phyloP scores from a whole-genome alignment of 1,140 invertebrate genomes.

The Periplaneta americana region DNA sequence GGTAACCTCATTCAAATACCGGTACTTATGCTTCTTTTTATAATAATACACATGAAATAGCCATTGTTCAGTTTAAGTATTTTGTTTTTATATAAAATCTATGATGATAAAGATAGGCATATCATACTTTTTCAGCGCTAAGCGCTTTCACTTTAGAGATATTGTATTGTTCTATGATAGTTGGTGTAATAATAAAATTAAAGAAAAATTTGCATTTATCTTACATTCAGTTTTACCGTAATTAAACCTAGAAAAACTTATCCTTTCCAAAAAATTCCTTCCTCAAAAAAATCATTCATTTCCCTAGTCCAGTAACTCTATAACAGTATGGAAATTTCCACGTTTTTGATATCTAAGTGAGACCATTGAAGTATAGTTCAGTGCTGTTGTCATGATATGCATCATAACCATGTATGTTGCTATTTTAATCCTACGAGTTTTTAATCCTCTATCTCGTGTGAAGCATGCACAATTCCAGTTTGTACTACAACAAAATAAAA shows the following conservation, averaged over 20 bases:
- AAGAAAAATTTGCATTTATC: conserved; percentile 2
- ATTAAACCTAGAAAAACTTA: neutral
- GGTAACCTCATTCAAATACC: conserved; percentile 15
- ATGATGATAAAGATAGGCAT: conserved; percentile 16
- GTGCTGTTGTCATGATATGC: too few relatives aligned
- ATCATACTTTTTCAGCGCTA: conserved; percentile 13
- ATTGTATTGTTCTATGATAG: conserved; percentile 13
- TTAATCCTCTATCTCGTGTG: too few relatives aligned
- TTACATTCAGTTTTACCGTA: neutral
- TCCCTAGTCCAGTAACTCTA: too few relatives aligned
- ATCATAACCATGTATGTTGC: too few relatives aligned
- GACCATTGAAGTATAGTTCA: too few relatives aligned
- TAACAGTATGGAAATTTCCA: too few relatives aligned
- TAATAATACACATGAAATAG: conserved; percentile 1
- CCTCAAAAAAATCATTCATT: too few relatives aligned
- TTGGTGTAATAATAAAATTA: conserved; percentile 17
- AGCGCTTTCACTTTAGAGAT: conserved; percentile 10
- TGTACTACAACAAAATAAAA: too few relatives aligned
- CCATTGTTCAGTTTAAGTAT: conserved; percentile 13
- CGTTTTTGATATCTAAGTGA: too few relatives aligned
- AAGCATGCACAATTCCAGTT: too few relatives aligned
- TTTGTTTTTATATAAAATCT: conserved; percentile 13
- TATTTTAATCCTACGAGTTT: too few relatives aligned
- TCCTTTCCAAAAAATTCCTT: too few relatives aligned
- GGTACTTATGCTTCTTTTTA: conserved; percentile 8